A percentile compares a stretch with the other conserved stretches of the same genome.
phyloP scores from a whole-genome alignment of 2,888 invertebrate genomes.

The Andrena haemorrhoa region DNA sequence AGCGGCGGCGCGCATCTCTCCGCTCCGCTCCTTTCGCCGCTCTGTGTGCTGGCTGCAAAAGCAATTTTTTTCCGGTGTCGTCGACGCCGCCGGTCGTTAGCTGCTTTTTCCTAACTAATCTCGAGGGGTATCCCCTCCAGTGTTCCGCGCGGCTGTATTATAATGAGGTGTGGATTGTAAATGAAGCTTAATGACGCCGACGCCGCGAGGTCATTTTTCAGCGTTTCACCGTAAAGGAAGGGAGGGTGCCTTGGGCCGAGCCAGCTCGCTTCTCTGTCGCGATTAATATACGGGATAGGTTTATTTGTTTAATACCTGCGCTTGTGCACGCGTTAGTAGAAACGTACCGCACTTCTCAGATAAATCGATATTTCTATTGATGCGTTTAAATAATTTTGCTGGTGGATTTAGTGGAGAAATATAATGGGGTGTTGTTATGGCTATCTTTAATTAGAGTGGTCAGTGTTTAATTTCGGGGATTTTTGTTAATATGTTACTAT shows the following conservation, averaged over 20 bases:
- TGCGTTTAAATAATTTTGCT: not conserved
- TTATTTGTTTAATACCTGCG: slow-evolving; percentile 43
- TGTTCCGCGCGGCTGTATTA: slow-evolving; percentile 73
- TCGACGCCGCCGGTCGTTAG: slow-evolving; percentile 79
- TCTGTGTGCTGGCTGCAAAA: slow-evolving; percentile 62
- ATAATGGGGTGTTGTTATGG: not conserved
- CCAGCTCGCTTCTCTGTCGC: slow-evolving; percentile 42
- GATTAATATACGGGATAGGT: slow-evolving; percentile 52
- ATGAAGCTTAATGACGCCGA: slow-evolving; percentile 81
- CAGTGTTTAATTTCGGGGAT: not conserved
- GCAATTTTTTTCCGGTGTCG: slow-evolving; percentile 76
- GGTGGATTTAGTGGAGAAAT: not conserved
- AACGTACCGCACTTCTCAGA: not conserved
- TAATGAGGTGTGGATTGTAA: slow-evolving; percentile 83
- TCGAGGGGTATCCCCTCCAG: slow-evolving; percentile 70
- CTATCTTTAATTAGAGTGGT: not conserved
- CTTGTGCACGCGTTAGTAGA: not conserved
- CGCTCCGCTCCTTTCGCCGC: slow-evolving; percentile 64
- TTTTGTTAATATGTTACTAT: too few species aligned
- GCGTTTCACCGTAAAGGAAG: slow-evolving; percentile 66
- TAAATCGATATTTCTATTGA: not conserved
- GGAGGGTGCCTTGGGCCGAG: slow-evolving; percentile 35
- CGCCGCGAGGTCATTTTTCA: slow-evolving; percentile 79
- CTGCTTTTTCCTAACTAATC: slow-evolving; percentile 79
- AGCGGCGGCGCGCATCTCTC: slow-evolving; percentile 67